A percentile compares a stretch with the other conserved stretches of the same genome.
Evolutionary conservation across 2,113 vertebrate species (phyloP).

Genomic region (Forbesichthys papilliferus): DNA sequence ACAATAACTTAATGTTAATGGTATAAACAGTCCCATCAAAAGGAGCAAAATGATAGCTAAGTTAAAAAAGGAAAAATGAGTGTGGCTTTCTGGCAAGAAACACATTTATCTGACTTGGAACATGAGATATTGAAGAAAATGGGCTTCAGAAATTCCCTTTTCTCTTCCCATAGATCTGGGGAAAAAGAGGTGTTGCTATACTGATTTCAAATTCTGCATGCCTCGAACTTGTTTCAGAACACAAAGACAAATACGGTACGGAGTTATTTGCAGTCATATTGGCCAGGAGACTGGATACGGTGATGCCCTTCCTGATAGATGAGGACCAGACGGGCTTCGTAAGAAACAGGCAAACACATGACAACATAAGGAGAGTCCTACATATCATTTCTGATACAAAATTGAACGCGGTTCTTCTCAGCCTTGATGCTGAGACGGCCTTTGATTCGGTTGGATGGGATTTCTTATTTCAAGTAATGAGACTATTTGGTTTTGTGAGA

Average conservation of each 20-base stretch:
- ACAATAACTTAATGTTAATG: neutral
- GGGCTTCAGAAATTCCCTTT: neutral
- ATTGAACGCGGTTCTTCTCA: too few species aligned
- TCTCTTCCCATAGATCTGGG: neutral
- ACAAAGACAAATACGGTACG: constrained; percentile 1
- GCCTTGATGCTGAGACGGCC: too few species aligned
- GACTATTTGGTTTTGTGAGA: too few species aligned
- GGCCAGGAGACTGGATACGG: too few species aligned
- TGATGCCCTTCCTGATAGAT: neutral
- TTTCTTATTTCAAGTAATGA: too few species aligned
- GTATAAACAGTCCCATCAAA: constrained; percentile 1
- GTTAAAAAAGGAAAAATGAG: neutral
- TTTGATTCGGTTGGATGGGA: too few species aligned
- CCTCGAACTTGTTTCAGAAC: neutral
- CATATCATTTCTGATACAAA: too few species aligned
- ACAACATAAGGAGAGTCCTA: neutral
- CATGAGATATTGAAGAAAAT: neutral
- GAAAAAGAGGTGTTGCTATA: too few species aligned
- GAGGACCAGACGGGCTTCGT: neutral
- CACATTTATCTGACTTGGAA: neutral
- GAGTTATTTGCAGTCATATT: too few species aligned
- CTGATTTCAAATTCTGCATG: neutral
- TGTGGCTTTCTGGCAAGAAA: neutral
- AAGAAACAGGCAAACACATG: constrained; percentile 3
- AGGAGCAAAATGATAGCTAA: neutral